Conservation (phyloP, 2,797 vertebrate genomes). For the Semotilus atromaculatus region DNA sequence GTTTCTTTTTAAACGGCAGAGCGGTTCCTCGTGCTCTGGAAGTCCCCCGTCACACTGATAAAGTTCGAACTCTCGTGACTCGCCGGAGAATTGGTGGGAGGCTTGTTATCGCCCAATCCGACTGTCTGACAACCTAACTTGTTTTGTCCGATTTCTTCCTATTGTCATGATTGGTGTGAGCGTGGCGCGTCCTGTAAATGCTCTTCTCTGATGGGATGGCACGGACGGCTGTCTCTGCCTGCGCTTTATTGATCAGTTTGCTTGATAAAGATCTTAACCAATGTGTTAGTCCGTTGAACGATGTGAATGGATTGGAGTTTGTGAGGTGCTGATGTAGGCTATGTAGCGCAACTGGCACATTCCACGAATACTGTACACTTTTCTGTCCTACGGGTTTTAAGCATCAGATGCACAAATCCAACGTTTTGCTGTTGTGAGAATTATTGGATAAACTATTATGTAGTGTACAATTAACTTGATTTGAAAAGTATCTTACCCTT, state of each 20-base stretch:
- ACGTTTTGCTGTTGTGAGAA: not conserved
- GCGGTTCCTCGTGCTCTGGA: conserved; percentile 49
- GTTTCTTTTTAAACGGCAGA: not conserved
- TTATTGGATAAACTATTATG: not conserved
- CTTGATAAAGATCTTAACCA: conserved; percentile 51
- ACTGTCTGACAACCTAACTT: conserved; percentile 75
- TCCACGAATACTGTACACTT: not conserved
- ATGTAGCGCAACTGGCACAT: not conserved
- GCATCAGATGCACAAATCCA: not conserved
- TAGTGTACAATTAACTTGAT: not conserved
- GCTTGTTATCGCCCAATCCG: conserved; percentile 75
- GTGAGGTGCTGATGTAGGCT: not conserved
- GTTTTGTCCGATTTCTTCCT: conserved; percentile 60
- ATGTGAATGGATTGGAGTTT: conserved; percentile 38
- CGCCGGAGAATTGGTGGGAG: conserved; percentile 67
- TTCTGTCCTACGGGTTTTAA: not conserved
- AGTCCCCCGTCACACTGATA: conserved; percentile 52
- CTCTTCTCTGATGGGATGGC: conserved; percentile 59
- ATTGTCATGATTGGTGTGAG: conserved; percentile 73
- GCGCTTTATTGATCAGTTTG: conserved; percentile 49
- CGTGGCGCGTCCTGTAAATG: conserved; percentile 37
- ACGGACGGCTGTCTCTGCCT: conserved; percentile 59
- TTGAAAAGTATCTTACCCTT: not conserved
- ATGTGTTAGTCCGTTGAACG: not conserved
- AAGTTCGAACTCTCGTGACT: conserved; percentile 73